These are phyloP conservation scores for Rutilus rutilus DNA, from an alignment of 2,113 vertebrate species.

Conservation along the genomic window DNA sequence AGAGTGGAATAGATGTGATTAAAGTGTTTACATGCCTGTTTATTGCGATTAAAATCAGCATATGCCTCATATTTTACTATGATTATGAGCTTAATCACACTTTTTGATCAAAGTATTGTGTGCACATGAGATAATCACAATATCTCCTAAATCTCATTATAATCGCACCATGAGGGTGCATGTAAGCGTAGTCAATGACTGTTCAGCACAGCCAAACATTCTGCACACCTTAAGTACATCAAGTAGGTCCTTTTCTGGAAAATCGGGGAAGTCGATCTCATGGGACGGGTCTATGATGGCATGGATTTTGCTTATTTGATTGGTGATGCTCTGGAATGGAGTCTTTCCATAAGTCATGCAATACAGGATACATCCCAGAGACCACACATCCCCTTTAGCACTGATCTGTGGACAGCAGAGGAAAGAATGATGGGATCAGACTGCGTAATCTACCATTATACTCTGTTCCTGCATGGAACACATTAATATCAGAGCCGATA, in stretches of 20 bases:
- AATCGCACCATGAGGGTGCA: too few relatives aligned
- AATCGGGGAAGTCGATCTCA: slow-evolving; percentile 88
- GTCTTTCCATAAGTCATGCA: slow-evolving; percentile 96
- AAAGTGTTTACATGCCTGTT: too few relatives aligned
- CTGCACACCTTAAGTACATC: slow-evolving; percentile 88
- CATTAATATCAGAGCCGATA: neutral
- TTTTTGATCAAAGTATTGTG: too few relatives aligned
- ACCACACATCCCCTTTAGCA: slow-evolving; percentile 97
- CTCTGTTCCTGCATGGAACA: neutral
- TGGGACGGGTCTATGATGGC: slow-evolving; percentile 89
- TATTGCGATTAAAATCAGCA: too few relatives aligned
- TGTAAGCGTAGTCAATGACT: neutral
- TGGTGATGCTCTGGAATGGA: slow-evolving; percentile 95
- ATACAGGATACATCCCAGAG: slow-evolving; percentile 95
- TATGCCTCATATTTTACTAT: too few relatives aligned
- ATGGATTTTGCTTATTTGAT: slow-evolving; percentile 90
- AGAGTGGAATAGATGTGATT: too few relatives aligned
- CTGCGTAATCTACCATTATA: neutral
- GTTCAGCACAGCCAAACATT: neutral
- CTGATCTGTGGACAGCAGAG: slow-evolving; percentile 81
- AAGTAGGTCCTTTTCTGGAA: slow-evolving; percentile 90
- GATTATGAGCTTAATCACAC: too few relatives aligned
- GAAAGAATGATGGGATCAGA: neutral
- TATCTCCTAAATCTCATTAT: too few relatives aligned
- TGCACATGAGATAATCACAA: too few relatives aligned